A percentile compares a stretch with the other conserved stretches of the same genome.
These are phyloP conservation scores for Philaethria dido DNA, from an alignment of 2,888 invertebrate species.

Conservation along the genomic window DNA sequence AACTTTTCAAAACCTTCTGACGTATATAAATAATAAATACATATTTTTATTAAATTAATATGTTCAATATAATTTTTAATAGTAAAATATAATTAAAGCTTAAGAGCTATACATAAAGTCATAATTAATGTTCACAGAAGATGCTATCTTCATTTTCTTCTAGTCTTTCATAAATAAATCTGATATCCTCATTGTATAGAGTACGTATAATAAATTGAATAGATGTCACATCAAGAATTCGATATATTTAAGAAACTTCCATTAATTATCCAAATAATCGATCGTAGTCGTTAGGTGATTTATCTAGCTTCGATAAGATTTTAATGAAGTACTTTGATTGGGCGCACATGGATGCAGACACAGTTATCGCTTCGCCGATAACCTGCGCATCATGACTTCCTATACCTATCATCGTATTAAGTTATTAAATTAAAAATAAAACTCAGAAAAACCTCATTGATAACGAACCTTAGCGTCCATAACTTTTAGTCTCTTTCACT, in stretches of 20 bases:
- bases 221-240: slow-evolving; percentile 66
- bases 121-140: neutral
- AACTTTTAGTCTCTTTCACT: slow-evolving; percentile 52
- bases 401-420: slow-evolving; percentile 78
- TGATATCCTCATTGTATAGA: slow-evolving; percentile 4
- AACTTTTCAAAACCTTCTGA: neutral
- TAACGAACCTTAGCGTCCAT: slow-evolving; percentile 54
- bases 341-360: slow-evolving; percentile 74
- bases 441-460: slow-evolving; percentile 51
- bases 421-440: slow-evolving; percentile 82
- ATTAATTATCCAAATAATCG: slow-evolving; percentile 84
- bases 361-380: slow-evolving; percentile 73
- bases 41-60: too few relatives aligned
- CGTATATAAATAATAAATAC: too few relatives aligned
- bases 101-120: neutral
- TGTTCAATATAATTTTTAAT: neutral
- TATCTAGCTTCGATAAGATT: slow-evolving; percentile 83
- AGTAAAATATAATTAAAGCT: neutral
- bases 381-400: slow-evolving; percentile 74
- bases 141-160: neutral
- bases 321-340: slow-evolving; percentile 84
- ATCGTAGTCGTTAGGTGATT: slow-evolving; percentile 82
- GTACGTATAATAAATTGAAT: slow-evolving; percentile 44
- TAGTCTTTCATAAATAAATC: neutral
- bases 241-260: slow-evolving; percentile 76